Evolutionary conservation across 2,113 vertebrate species (phyloP).

Genomic region (Protobothrops mucrosquamatus): DNA sequence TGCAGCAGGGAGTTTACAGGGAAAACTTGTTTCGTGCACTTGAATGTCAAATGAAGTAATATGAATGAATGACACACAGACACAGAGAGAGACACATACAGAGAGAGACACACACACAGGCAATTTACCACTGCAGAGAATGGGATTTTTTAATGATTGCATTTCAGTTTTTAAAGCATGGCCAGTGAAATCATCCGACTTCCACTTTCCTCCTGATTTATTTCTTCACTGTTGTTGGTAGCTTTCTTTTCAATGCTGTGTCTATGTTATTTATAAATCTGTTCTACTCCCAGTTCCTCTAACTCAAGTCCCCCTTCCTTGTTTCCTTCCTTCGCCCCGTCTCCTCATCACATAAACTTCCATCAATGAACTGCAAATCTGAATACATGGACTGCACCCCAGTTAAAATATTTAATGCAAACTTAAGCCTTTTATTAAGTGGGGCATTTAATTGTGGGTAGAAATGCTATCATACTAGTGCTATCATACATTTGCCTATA

Average conservation of each 20-base stretch:
- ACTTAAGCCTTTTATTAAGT: constrained; percentile 32
- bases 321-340: neutral
- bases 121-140: neutral
- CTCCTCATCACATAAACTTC: neutral
- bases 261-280: constrained; percentile 50
- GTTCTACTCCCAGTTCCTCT: constrained; percentile 36
- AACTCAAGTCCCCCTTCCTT: constrained; percentile 5
- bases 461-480: neutral
- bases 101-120: neutral
- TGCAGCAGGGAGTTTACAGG: constrained; percentile 40
- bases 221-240: constrained; percentile 24
- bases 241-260: constrained; percentile 18
- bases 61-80: constrained; percentile 49
- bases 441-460: neutral
- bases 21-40: constrained; percentile 48
- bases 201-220: constrained; percentile 34
- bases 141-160: constrained; percentile 9
- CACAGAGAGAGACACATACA: neutral
- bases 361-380: constrained; percentile 26
- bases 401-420: neutral
- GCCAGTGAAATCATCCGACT: neutral
- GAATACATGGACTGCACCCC: neutral
- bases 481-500: neutral
- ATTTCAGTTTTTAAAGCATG: constrained; percentile 33
- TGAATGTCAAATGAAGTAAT: constrained; percentile 56